Evolutionary conservation across 2,113 vertebrate species (phyloP), one percentile per base, ranked within the genome.

Genomic region (Oreochromis spilurus): DNA sequence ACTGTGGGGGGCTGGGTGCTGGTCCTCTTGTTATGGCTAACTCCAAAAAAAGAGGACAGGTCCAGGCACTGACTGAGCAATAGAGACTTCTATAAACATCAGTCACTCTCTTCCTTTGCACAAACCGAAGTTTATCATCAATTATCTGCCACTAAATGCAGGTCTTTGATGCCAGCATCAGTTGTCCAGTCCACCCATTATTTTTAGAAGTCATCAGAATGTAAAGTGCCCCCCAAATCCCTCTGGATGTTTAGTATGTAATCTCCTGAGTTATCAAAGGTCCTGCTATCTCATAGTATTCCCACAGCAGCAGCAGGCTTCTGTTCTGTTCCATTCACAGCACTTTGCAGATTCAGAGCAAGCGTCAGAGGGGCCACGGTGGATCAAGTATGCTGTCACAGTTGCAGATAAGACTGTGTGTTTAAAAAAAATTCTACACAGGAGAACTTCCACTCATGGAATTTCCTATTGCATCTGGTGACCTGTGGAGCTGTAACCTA

Each of bases 391-490:
- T 31, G 87, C 91, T 88, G 88, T 84, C 93, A 93, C 88, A 91
- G 91, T 89, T 84, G 89, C 90, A 50, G 92, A 94, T 93, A 92
- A 91, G 92, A 72, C 26, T 70, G 78, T 79, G 80, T n/a, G 87
- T 91, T 91, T 93, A 89, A 38, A 81, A 70, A 58, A 29, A 17
- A 29, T 48, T 75, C 70, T 48, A 43, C 8, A 75, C 16, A 29
- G 24, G 5, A 50, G 43, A 77, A 26, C 70, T 12, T 50, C 70
- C 70, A n/a, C 43, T 77, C 26, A 19, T 50, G 43, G 70, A 50
- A 31, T 50, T 77, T 77, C 70, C 43, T 11, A 2, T 31, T 77
- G 26, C 26, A 50, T 50, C 26, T 50, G 70, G 24, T 29, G 14
- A 24, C 24, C 24, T 12, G 6, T 50, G 43, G 43, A 19, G 24